Evolutionary conservation across 2,888 invertebrate species (phyloP).

Genomic region (Dorcus hopei): DNA sequence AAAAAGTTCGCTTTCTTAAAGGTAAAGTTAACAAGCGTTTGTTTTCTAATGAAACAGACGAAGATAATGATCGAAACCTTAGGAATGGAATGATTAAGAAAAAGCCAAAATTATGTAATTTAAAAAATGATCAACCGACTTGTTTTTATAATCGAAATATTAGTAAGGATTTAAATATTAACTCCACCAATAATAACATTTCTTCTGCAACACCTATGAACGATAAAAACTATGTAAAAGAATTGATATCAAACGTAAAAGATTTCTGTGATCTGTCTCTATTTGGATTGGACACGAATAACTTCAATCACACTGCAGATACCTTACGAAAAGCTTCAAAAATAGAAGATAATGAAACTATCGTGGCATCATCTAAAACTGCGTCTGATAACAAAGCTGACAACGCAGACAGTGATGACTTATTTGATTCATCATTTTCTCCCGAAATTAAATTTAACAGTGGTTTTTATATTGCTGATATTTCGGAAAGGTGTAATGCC

Average conservation of each 20-base stretch:
- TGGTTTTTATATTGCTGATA: neutral
- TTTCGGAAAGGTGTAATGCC: neutral
- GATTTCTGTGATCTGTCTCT: slow-evolving; percentile 28
- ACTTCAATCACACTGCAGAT: neutral
- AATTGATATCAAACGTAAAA: slow-evolving; percentile 16
- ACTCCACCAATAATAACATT: too few species aligned
- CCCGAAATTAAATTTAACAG: neutral
- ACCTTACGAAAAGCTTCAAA: neutral
- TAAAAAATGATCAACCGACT: neutral
- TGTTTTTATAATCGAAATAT: slow-evolving; percentile 5
- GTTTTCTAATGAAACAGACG: neutral
- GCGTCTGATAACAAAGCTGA: neutral
- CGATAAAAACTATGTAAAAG: neutral
- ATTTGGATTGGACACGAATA: slow-evolving; percentile 21
- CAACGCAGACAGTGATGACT: slow-evolving; percentile 6
- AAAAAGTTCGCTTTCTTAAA: slow-evolving; percentile 3
- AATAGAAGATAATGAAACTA: neutral
- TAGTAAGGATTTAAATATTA: neutral
- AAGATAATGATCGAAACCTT: neutral
- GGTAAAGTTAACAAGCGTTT: slow-evolving; percentile 2
- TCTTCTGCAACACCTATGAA: neutral
- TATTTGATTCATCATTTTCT: slow-evolving; percentile 5
- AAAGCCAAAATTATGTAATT: slow-evolving; percentile 8
- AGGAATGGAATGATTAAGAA: neutral
- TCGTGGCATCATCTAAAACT: neutral